Evolutionary conservation across 2,797 vertebrate species (phyloP).

Genomic region (Yasuhikotakia modesta): DNA sequence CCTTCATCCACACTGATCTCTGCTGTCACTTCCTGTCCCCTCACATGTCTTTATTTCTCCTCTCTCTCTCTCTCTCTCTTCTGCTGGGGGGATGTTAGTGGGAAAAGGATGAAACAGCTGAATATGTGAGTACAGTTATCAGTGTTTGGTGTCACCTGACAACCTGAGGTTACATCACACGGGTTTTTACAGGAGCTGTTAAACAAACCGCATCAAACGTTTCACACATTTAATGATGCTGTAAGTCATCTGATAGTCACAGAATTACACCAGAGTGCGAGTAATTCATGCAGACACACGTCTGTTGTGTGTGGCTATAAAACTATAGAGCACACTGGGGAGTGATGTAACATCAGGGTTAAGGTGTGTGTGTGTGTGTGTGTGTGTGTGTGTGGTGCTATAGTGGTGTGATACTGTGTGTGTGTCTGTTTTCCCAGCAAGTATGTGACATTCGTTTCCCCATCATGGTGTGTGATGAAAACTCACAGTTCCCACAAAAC

Average conservation of each 20-base stretch:
- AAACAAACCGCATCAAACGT: too few species aligned
- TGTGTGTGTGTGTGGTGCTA: conserved; percentile 22
- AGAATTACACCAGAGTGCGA: too few species aligned
- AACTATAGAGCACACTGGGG: neutral
- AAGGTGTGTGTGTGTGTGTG: conserved; percentile 23
- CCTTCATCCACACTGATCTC: conserved; percentile 53
- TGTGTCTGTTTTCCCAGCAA: neutral
- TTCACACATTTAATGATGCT: too few species aligned
- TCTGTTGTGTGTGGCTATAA: too few species aligned
- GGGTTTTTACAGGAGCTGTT: too few species aligned
- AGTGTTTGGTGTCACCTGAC: conserved; percentile 58
- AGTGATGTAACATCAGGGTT: conserved; percentile 76
- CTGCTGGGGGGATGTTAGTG: conserved; percentile 81
- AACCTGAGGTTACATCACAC: conserved; percentile 74
- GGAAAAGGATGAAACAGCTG: conserved; percentile 97
- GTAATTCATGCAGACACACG: too few species aligned
- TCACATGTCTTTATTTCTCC: conserved; percentile 64
- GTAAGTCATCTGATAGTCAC: too few species aligned
- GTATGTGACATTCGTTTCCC: conserved; percentile 41
- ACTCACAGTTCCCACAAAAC: conserved; percentile 65
- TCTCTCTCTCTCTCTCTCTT: conserved; percentile 56
- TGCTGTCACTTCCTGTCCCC: conserved; percentile 64
- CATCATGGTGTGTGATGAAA: conserved; percentile 22
- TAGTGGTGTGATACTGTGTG: neutral
- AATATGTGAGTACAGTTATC: conserved; percentile 90